These are phyloP conservation scores for Platycnemis pennipes DNA, from an alignment of 2,888 invertebrate species.

Conservation along the genomic window DNA sequence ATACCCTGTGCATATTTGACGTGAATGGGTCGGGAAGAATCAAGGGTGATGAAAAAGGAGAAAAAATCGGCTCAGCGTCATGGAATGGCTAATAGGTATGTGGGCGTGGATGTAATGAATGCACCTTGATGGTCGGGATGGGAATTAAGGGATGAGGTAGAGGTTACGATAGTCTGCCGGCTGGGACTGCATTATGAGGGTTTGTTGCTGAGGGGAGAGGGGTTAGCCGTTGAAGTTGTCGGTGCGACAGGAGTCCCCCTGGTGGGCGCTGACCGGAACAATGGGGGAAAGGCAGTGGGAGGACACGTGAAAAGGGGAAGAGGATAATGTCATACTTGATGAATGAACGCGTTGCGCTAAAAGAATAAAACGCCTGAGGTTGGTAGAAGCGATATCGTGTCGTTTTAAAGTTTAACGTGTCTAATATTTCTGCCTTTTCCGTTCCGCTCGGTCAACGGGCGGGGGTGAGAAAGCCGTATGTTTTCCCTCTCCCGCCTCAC, in stretches of 20 bases:
- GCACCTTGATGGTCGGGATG: not conserved
- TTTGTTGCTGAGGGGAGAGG: not conserved
- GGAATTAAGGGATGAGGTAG: not conserved
- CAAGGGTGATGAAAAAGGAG: not conserved
- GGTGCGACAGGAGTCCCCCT: not conserved
- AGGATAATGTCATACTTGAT: not conserved
- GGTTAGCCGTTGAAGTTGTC: not conserved
- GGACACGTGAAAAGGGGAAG: not conserved
- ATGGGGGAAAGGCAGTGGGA: not conserved
- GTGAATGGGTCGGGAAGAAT: not conserved
- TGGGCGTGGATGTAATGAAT: not conserved
- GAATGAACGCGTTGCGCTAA: not conserved
- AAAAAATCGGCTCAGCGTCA: not conserved
- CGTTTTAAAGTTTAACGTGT: constrained; percentile 6
- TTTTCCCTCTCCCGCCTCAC: not conserved
- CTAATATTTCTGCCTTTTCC: constrained; percentile 8
- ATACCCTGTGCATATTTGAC: not conserved
- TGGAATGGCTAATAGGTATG: not conserved
- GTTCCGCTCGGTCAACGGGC: not conserved
- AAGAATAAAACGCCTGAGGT: not conserved
- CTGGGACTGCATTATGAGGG: not conserved
- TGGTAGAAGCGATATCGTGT: constrained; percentile 17
- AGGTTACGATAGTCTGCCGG: not conserved
- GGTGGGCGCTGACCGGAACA: not conserved
- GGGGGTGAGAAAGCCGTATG: not conserved